phyloP scores from a whole-genome alignment of 2,113 vertebrate species.

The Galeopterus variegatus region DNA sequence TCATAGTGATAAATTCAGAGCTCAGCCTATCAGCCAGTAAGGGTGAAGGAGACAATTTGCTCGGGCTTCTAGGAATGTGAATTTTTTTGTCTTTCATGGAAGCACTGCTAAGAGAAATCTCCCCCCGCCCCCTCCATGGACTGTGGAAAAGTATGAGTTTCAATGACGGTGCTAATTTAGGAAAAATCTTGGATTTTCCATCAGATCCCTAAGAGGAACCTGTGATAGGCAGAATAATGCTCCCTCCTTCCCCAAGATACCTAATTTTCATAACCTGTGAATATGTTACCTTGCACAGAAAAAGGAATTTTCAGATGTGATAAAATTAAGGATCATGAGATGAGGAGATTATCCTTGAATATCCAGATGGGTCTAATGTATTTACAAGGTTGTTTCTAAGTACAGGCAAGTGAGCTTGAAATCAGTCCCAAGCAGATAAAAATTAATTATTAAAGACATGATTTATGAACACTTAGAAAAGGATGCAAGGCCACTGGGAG shows the following conservation, averaged over 20 bases:
- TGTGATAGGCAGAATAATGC: background rate
- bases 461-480: constrained; percentile 20
- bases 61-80: background rate
- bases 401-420: background rate
- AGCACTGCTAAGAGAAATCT: background rate
- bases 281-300: background rate
- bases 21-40: background rate
- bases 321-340: background rate
- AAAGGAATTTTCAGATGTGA: background rate
- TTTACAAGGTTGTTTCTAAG: background rate
- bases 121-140: background rate
- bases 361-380: background rate
- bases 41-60: background rate
- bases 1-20: background rate
- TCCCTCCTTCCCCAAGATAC: background rate
- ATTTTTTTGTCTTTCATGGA: background rate
- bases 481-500: background rate
- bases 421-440: constrained; percentile 12
- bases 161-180: background rate
- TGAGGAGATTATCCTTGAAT: background rate
- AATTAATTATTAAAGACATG: constrained; percentile 17
- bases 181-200: background rate
- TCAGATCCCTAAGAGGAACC: background rate
- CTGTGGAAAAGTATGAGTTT: background rate
- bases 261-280: background rate